Evolutionary conservation across 2,888 invertebrate species (phyloP).

Genomic region (Tuta absoluta): DNA sequence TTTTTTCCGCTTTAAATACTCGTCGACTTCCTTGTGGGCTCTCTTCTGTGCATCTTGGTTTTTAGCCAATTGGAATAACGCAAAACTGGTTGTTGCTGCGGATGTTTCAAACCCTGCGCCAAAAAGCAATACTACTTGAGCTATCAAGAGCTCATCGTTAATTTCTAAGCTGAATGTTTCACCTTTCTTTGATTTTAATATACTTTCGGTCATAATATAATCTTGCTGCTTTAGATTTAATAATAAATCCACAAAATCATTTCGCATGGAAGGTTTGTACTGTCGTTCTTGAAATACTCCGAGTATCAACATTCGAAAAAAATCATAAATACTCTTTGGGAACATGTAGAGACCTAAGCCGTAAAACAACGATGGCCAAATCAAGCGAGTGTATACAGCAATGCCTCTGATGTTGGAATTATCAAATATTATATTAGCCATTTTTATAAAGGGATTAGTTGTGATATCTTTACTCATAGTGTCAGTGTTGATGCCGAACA

Average conservation of each 20-base stretch:
- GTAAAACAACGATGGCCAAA: slow-evolving; percentile 51
- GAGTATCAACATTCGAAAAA: slow-evolving; percentile 37
- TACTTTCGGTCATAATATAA: too few species aligned
- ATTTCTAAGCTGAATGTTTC: slow-evolving; percentile 48
- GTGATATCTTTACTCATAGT: slow-evolving; percentile 40
- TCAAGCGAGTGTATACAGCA: slow-evolving; percentile 30
- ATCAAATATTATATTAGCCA: slow-evolving; percentile 35
- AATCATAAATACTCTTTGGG: slow-evolving; percentile 38
- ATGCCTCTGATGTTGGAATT: too few species aligned
- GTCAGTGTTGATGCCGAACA: slow-evolving; percentile 32
- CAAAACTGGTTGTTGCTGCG: slow-evolving; percentile 46
- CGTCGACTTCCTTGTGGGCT: slow-evolving; percentile 50
- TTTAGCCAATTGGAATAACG: slow-evolving; percentile 56
- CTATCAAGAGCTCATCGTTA: slow-evolving; percentile 67
- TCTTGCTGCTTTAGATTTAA: slow-evolving; percentile 30
- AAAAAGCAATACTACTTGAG: slow-evolving; percentile 78
- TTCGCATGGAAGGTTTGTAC: slow-evolving; percentile 33
- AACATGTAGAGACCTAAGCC: slow-evolving; percentile 41
- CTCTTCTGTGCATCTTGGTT: slow-evolving; percentile 44
- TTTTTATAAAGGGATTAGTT: slow-evolving; percentile 44
- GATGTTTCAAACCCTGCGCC: slow-evolving; percentile 61
- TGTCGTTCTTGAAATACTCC: slow-evolving; percentile 34
- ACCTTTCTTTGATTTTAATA: slow-evolving; percentile 34
- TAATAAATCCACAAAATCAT: slow-evolving; percentile 41
- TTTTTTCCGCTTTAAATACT: slow-evolving; percentile 37